Evolutionary conservation across 2,888 invertebrate genomes (phyloP).

Genomic region (Aleiodes leptofemur): DNA sequence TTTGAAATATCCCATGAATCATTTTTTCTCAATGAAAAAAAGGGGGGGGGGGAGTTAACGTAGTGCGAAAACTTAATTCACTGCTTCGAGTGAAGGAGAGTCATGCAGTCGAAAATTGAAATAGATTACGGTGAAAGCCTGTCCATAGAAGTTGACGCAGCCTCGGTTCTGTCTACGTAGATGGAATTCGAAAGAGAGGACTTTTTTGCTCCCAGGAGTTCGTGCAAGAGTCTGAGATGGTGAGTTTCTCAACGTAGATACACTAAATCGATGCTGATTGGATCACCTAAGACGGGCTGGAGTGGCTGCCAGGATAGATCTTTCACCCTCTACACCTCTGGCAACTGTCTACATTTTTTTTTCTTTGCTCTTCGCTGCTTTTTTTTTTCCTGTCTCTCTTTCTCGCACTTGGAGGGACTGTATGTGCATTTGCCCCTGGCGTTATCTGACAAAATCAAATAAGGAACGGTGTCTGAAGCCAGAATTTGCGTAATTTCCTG

Average conservation of each 20-base stretch:
- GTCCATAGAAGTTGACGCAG: constrained; percentile 33
- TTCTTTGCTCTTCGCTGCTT: not conserved
- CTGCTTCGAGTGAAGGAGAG: constrained; percentile 6
- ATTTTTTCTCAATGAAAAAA: too few relatives aligned
- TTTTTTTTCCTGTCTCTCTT: not conserved
- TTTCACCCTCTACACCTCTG: constrained; percentile 21
- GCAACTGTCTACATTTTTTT: not conserved
- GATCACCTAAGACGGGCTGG: constrained; percentile 48
- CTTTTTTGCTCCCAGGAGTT: not conserved
- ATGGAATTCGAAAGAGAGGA: constrained; percentile 35
- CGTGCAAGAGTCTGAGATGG: constrained; percentile 1
- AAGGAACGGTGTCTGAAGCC: constrained; percentile 21
- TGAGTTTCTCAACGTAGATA: constrained; percentile 40
- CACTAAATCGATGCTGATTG: constrained; percentile 60
- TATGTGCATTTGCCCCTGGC: not conserved
- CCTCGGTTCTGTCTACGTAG: constrained; percentile 20
- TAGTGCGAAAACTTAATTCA: too few relatives aligned
- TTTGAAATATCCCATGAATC: too few relatives aligned
- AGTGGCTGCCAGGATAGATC: constrained; percentile 25
- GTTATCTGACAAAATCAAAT: constrained; percentile 36
- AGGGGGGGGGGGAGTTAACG: not conserved
- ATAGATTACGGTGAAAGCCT: constrained; percentile 53
- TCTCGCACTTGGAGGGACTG: too few relatives aligned
- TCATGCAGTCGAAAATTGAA: constrained; percentile 54
- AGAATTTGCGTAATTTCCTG: constrained; percentile 37